Evolutionary conservation across 2,888 invertebrate species (phyloP).

Genomic region (Temnothorax unifasciatus): DNA sequence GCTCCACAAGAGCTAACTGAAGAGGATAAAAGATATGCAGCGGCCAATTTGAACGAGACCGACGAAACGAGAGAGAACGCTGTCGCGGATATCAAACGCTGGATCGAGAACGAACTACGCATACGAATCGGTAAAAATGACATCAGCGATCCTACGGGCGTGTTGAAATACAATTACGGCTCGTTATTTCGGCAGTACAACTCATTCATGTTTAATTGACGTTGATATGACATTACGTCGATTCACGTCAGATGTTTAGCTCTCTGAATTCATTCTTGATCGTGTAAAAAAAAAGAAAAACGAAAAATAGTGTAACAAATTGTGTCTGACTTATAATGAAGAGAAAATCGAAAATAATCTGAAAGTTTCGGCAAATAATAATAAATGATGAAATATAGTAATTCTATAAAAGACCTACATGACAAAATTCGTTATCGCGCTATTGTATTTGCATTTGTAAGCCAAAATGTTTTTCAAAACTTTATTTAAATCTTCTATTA

Average conservation of each 20-base stretch:
- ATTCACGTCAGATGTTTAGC: too few relatives aligned
- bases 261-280: not conserved
- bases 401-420: too few relatives aligned
- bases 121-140: conserved; percentile 81
- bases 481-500: too few relatives aligned
- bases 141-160: too few relatives aligned
- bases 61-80: conserved; percentile 80
- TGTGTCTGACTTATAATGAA: too few relatives aligned
- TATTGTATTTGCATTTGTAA: too few relatives aligned
- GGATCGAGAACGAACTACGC: conserved; percentile 83
- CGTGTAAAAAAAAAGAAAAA: not conserved
- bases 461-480: too few relatives aligned
- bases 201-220: not conserved
- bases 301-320: too few relatives aligned
- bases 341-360: too few relatives aligned
- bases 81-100: conserved; percentile 84
- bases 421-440: too few relatives aligned
- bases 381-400: too few relatives aligned
- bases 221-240: not conserved
- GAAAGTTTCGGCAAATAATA: too few relatives aligned
- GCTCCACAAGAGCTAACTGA: conserved; percentile 43
- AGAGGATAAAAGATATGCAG: conserved; percentile 81
- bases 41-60: conserved; percentile 83
- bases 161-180: not conserved
- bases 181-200: not conserved